Percentiles rank a stretch among this genome's conserved stretches.
phyloP scores from a whole-genome alignment of 2,797 vertebrate species.

The Pelochelys cantorii region DNA sequence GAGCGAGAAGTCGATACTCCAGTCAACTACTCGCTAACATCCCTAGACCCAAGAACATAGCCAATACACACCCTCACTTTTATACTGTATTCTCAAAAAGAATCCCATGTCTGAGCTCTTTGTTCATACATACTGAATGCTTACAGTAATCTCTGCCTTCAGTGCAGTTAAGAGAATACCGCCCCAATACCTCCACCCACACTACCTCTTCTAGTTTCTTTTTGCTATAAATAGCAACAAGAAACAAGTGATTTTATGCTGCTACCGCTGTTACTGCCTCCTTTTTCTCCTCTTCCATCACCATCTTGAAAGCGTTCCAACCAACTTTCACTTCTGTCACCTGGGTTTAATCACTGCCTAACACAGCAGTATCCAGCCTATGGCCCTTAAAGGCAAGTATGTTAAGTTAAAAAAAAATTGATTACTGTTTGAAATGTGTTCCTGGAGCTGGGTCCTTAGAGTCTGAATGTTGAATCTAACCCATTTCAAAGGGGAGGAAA shows the following conservation, averaged over 20 bases:
- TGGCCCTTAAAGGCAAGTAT: neutral
- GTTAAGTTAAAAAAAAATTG: too few relatives aligned
- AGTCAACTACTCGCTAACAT: neutral
- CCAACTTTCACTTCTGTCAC: neutral
- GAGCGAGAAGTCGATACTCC: too few relatives aligned
- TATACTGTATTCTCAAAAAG: neutral
- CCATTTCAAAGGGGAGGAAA: neutral
- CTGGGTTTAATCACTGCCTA: neutral
- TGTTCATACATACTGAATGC: neutral
- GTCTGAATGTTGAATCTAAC: neutral
- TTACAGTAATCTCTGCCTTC: neutral
- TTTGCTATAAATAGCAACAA: neutral
- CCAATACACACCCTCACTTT: too few relatives aligned
- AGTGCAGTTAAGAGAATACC: neutral
- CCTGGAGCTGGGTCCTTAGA: neutral
- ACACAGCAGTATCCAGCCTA: neutral
- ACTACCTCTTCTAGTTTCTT: neutral
- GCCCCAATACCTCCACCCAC: neutral
- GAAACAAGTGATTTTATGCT: neutral
- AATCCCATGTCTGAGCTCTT: neutral
- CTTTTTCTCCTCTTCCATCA: neutral
- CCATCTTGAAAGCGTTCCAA: neutral
- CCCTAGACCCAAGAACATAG: neutral
- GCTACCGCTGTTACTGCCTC: neutral
- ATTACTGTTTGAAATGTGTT: neutral